Conservation (phyloP, 2,797 vertebrate species). For the Crax fasciolata region DNA sequence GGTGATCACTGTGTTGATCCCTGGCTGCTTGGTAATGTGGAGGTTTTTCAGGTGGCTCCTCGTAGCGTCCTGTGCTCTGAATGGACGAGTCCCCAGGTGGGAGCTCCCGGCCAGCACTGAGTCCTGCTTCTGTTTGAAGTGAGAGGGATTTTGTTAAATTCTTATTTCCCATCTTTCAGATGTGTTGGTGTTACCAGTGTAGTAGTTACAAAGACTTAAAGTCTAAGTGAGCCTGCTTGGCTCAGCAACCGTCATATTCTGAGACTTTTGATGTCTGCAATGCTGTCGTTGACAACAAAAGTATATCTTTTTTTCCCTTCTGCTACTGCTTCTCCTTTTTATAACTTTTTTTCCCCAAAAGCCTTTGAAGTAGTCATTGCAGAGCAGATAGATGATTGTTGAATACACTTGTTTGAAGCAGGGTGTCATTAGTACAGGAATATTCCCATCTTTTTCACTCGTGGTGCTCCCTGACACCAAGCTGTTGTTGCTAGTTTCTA, state of each 20-base stretch:
- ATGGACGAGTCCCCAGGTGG: background rate
- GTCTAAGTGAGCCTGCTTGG: background rate
- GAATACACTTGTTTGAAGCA: background rate
- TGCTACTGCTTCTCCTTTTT: background rate
- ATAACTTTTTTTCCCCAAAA: accelerated
- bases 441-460: background rate
- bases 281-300: background rate
- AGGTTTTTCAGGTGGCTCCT: background rate
- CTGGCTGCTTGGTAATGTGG: background rate
- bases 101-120: background rate
- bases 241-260: background rate
- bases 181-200: background rate
- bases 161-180: background rate
- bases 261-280: background rate
- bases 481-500: background rate
- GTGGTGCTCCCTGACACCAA: background rate
- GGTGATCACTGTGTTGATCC: background rate
- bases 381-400: background rate
- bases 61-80: background rate
- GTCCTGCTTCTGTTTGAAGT: background rate
- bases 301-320: background rate
- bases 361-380: background rate
- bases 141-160: background rate
- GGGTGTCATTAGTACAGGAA: background rate
- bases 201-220: background rate